Percentiles rank a stretch among this genome's conserved stretches.
Conservation (phyloP, 2,797 vertebrate genomes). For the Diceros bicornis region DNA sequence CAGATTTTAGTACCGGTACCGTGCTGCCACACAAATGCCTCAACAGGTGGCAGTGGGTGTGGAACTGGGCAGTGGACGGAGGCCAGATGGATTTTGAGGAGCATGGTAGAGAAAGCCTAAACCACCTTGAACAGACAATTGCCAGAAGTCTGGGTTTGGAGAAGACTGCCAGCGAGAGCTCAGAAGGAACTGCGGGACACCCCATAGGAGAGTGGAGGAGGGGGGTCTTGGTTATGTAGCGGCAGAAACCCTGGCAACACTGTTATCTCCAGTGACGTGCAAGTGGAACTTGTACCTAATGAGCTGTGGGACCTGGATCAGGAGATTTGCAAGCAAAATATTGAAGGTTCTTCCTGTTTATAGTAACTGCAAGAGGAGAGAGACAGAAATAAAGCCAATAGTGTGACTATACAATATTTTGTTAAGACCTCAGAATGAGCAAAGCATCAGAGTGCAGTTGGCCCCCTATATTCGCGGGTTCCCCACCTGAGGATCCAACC, state of each 20-base stretch:
- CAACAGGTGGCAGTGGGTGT: neutral
- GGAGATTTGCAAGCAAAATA: neutral
- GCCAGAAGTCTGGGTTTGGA: neutral
- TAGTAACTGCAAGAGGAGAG: neutral
- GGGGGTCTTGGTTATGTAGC: accelerated
- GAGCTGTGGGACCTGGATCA: no score
- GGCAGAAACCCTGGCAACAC: neutral
- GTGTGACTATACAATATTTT: neutral
- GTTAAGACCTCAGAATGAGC: neutral
- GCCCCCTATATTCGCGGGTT: no score
- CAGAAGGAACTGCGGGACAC: neutral
- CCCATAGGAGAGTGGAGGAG: neutral
- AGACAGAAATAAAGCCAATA: neutral
- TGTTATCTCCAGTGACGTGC: no score
- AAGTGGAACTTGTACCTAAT: neutral
- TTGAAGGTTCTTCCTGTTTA: neutral
- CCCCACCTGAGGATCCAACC: no score
- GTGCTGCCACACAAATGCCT: neutral
- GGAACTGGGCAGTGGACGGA: neutral
- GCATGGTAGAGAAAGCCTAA: neutral
- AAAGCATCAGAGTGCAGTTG: neutral
- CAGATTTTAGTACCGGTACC: neutral
- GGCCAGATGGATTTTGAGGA: neutral
- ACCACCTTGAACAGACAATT: neutral
- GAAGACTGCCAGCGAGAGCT: neutral